phyloP scores from a whole-genome alignment of 2,888 invertebrate genomes.

The Platycheirus rosarum region DNA sequence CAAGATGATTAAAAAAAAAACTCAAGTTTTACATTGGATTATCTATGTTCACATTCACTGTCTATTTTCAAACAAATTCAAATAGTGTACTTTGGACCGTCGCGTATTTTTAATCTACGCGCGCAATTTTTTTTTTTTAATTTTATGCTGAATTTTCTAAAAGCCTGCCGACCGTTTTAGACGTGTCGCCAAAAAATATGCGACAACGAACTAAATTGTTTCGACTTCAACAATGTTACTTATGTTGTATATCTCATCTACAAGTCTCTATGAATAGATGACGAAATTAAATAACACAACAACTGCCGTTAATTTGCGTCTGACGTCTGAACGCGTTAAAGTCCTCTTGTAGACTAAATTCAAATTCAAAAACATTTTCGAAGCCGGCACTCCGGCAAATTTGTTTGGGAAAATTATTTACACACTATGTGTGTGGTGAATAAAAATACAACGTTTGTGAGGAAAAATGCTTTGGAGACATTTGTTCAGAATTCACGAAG shows the following conservation, averaged over 20 bases:
- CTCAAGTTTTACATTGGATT: constrained; percentile 16
- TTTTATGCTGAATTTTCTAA: constrained; percentile 31
- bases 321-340: constrained; percentile 51
- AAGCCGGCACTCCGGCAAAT: constrained; percentile 39
- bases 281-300: constrained; percentile 12
- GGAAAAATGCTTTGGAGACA: constrained; percentile 15
- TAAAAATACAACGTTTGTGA: constrained; percentile 16
- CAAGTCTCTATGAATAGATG: constrained; percentile 60
- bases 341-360: constrained; percentile 67
- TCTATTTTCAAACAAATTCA: constrained; percentile 62
- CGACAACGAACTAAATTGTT: constrained; percentile 38
- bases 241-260: constrained; percentile 13
- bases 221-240: constrained; percentile 56
- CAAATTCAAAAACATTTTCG: constrained; percentile 43
- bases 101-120: constrained; percentile 25
- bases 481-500: constrained; percentile 37
- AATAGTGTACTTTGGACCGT: constrained; percentile 44
- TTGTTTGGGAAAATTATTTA: constrained; percentile 52
- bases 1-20: constrained; percentile 34
- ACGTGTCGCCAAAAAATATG: constrained; percentile 57
- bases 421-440: constrained; percentile 43
- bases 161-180: constrained; percentile 25
- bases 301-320: constrained; percentile 10
- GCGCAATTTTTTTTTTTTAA: constrained; percentile 41
- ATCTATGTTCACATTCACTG: constrained; percentile 28